A percentile compares a stretch with the other conserved stretches of the same genome.
Evolutionary conservation across 2,113 vertebrate species (phyloP).

Genomic region (Thamnaconus septentrionalis): DNA sequence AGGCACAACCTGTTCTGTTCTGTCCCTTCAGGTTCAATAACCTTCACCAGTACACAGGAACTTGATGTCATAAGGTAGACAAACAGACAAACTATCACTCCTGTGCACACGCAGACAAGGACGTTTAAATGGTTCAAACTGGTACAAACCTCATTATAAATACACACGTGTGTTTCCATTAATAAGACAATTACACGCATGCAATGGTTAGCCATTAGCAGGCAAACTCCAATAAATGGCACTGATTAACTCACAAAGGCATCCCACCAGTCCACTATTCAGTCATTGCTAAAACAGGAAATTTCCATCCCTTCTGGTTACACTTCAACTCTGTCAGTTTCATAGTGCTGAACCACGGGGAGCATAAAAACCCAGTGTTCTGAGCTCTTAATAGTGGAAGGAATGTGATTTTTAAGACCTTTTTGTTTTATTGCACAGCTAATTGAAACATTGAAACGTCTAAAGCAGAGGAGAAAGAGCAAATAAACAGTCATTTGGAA

Average conservation of each 20-base stretch:
- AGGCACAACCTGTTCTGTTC: not conserved
- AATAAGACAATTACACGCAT: not conserved
- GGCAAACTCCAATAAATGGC: slow-evolving; percentile 9
- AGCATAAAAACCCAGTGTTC: slow-evolving; percentile 2
- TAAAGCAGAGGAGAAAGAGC: not conserved
- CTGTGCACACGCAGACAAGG: not conserved
- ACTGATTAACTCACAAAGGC: slow-evolving; percentile 16
- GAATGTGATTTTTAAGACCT: no score
- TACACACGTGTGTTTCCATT: not conserved
- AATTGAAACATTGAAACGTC: not conserved
- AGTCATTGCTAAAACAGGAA: slow-evolving; percentile 25
- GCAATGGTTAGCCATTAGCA: slow-evolving; percentile 25
- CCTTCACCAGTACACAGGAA: slow-evolving; percentile 35
- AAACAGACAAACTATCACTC: slow-evolving; percentile 3
- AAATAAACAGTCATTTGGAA: slow-evolving; percentile 31
- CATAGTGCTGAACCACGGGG: slow-evolving; percentile 29
- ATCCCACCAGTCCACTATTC: not conserved
- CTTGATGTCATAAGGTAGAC: slow-evolving; percentile 24
- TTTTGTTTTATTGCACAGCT: no score
- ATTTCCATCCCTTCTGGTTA: slow-evolving; percentile 15
- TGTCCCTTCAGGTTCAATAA: slow-evolving; percentile 32
- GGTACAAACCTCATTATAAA: not conserved
- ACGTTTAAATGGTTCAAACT: not conserved
- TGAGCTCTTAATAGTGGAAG: slow-evolving; percentile 12
- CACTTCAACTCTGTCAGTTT: slow-evolving; percentile 51